Conservation (phyloP, 2,113 vertebrate species). For the Oryzias melastigma region DNA sequence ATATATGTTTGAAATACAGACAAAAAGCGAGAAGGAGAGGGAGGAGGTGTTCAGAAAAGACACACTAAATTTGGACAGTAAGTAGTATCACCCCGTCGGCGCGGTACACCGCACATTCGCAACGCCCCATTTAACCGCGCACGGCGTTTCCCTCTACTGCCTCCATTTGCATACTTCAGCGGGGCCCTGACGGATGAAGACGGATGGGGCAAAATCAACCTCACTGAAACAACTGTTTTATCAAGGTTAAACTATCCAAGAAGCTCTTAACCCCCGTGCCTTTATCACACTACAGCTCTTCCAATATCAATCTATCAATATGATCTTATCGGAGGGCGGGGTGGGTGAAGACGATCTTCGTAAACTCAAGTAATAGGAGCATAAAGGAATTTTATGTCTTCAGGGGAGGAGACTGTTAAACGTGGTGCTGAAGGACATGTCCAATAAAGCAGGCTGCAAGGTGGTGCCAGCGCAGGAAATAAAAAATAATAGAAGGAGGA, state of each 20-base stretch:
- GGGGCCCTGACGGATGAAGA: slow-evolving; percentile 91
- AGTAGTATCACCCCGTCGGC: slow-evolving; percentile 82
- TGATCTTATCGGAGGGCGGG: slow-evolving; percentile 69
- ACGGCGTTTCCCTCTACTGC: slow-evolving; percentile 80
- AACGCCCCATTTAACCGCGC: slow-evolving; percentile 90
- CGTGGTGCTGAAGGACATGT: slow-evolving; percentile 74
- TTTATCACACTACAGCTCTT: slow-evolving; percentile 78
- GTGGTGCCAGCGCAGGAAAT: slow-evolving; percentile 61
- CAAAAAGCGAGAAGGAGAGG: slow-evolving; percentile 34
- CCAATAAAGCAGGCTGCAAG: slow-evolving; percentile 70
- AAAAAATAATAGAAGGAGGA: slow-evolving; percentile 63
- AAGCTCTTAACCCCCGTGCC: slow-evolving; percentile 79
- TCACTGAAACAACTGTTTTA: slow-evolving; percentile 96
- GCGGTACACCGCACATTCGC: slow-evolving; percentile 82
- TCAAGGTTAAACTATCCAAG: slow-evolving; percentile 95
- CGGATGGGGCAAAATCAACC: slow-evolving; percentile 90
- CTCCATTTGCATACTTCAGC: slow-evolving; percentile 93
- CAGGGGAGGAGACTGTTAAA: slow-evolving; percentile 67
- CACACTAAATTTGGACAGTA: slow-evolving; percentile 83
- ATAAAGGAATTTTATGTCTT: slow-evolving; percentile 77
- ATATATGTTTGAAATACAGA: slow-evolving; percentile 65
- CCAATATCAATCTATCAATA: slow-evolving; percentile 83
- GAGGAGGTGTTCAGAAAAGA: slow-evolving; percentile 67
- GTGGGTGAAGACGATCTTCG: slow-evolving; percentile 58
- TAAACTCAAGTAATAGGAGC: slow-evolving; percentile 74